Evolutionary conservation across 2,113 vertebrate genomes (phyloP), one percentile per base, ranked within the genome.

Genomic region (Acrocephalus arundinaceus): DNA sequence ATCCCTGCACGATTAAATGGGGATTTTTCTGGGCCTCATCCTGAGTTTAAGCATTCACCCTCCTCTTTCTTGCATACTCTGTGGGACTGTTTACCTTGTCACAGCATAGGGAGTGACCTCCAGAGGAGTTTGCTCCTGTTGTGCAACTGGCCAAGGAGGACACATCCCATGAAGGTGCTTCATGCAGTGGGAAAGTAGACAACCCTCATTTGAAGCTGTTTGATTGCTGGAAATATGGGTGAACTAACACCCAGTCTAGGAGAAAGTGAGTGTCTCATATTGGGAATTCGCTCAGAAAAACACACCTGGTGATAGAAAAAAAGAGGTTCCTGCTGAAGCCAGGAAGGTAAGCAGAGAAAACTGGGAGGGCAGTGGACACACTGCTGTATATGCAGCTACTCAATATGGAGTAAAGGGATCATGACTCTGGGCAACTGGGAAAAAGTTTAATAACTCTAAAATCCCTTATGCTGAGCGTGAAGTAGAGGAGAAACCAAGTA

Each of bases 401-500:
- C 33, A 61, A 9, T 30, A 18, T n/a, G 52, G 48, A 46, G 11
- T n/a, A 51, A 78, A 77, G 65, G 51, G n/a, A 14, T 54, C 17
- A 58, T 77, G 70, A 57, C 20, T 79, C 59, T 59, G 52, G 39
- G 61, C 39, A 76, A 73, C 59, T 55, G 39, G 61, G 45, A 73
- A 70, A 68, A 79, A 41, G 61, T 65, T 81, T 65, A 87, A 37
- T 73, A 77, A 66, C 70, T 84, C 41, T 76, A n/a, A 87, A 94
- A 83, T 91, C 39, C 39, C 33, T 78, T 51, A 74, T 8, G 10
- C 51, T 1, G 15, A 83, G 37, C 48, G 35, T 39, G 63, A 90
- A 95, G 63, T 39, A 72, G 45, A 63, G 66, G 31, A 94, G 70
- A 94, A 97, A 90, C 22, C 62, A 74, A 93, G 83, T 87, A 94